Evolutionary conservation across 1,140 invertebrate genomes (phyloP).

Genomic region (Leguminivora glycinivorella): DNA sequence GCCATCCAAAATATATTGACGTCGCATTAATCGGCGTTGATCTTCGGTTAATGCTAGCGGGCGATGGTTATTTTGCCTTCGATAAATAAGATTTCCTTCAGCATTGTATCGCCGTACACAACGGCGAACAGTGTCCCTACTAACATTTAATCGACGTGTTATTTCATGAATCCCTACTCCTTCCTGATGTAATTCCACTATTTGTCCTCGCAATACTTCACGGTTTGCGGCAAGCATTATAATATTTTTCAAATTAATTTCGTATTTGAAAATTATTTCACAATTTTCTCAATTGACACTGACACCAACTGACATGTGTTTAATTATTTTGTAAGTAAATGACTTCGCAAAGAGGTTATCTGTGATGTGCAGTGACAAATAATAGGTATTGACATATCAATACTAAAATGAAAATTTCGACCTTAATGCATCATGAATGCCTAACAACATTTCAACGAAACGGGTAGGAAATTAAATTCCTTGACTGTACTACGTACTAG

Average conservation of each 20-base stretch:
- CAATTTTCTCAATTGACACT: not conserved
- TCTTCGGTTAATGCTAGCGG: not conserved
- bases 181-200: not conserved
- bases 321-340: too few relatives aligned
- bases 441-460: not conserved
- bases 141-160: not conserved
- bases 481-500: too few relatives aligned
- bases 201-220: not conserved
- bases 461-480: too few relatives aligned
- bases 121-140: conserved; percentile 7
- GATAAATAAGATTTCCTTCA: conserved; percentile 6
- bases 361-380: not conserved
- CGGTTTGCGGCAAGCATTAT: conserved; percentile 3
- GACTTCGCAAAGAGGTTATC: not conserved
- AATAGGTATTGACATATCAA: conserved; percentile 5
- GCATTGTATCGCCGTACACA: not conserved
- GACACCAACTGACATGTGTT: not conserved
- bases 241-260: not conserved
- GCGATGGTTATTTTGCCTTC: conserved; percentile 9
- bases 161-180: conserved; percentile 3
- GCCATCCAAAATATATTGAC: conserved; percentile 1
- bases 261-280: not conserved
- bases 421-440: not conserved
- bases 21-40: not conserved
- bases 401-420: not conserved